Percentiles rank a stretch among this genome's conserved stretches.
Conservation (phyloP, 2,888 invertebrate species). For the Chymomyza fuscimana region DNA sequence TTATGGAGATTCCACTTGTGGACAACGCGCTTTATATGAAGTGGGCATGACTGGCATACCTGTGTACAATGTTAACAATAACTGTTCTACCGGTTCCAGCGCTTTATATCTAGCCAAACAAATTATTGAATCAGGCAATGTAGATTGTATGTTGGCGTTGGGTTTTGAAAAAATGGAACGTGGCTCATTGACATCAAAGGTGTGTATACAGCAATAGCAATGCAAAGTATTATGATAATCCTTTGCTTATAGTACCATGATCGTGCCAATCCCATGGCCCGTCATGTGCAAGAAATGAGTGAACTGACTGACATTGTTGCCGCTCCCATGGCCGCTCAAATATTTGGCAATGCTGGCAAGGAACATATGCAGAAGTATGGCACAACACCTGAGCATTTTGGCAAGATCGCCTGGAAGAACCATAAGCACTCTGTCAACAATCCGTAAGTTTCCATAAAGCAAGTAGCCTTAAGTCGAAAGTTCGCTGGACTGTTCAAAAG, state of each 20-base stretch:
- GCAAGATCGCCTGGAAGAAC: conserved; percentile 98
- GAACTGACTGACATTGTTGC: conserved; percentile 89
- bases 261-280: conserved; percentile 93
- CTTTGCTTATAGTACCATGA: conserved; percentile 83
- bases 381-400: conserved; percentile 94
- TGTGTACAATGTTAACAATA: conserved; percentile 98
- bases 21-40: conserved; percentile 94
- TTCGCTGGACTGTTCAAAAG: conserved; percentile 29
- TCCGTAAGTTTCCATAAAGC: conserved; percentile 86
- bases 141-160: conserved; percentile 93
- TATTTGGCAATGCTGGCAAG: conserved; percentile 97
- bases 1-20: conserved; percentile 96
- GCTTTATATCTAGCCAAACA: conserved; percentile 95
- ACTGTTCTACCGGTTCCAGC: conserved; percentile 97
- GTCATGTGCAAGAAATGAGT: conserved; percentile 91
- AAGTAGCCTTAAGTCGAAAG: conserved; percentile 49
- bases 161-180: conserved; percentile 99
- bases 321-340: conserved; percentile 95
- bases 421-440: conserved; percentile 98
- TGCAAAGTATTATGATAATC: conserved; percentile 84
- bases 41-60: conserved; percentile 98
- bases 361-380: conserved; percentile 93
- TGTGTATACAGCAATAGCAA: conserved; percentile 81
- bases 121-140: conserved; percentile 92
- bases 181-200: conserved; percentile 90